Base-by-base conservation (phyloP, 2,888 invertebrate species). In the Cetonia aurata region DNA sequence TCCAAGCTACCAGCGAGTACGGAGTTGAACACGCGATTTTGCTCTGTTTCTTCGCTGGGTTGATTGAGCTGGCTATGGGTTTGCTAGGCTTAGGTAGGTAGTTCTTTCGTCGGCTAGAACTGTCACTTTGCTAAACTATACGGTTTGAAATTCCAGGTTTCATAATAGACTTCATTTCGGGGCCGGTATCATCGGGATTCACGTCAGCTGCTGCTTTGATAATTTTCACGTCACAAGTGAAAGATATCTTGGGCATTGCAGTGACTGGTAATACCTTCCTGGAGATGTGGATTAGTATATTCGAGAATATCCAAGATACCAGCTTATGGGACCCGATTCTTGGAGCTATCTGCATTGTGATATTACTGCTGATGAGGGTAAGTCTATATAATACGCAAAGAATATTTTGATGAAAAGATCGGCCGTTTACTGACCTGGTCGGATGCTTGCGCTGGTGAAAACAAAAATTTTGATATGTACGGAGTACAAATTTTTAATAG, bases 191-290 rank as follows among this genome's bases (percentile, higher is more conserved):
- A 1, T 94, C 93, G 0, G 95, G 95, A 12, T 96, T 96, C 83
- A 96, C 96, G 1, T 95, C 95, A 0, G 96, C 96, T 1, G 96
- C 95, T 10, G 95, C 96, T 37, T 87, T 96, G 60, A 93, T 96
- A 79, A 96, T 96, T 77, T 90, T 95, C 48, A 92, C 94, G 0
- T 95, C 95, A n/a, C 96, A 96, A 85, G 87, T 95, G 17, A 95
- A 95, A 84, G 93, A 94, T 80, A 86, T 95, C 65, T 87, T 95
- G 66, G 94, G 93, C 1, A 91, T 95, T 77, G 77, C 85, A 15
- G 92, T 92, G 12, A 87, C 86, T 46, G 94, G 94, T 15, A 87
- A 89, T 44, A 95, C 95, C 0, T 94, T 96, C 81, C 80, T 95
- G 66, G 89, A 92, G 78, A 92, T 93, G 80, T 93, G 94, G 91